Percentiles rank a stretch among this genome's conserved stretches.
Evolutionary conservation across 2,888 invertebrate genomes (phyloP).

Genomic region (Parasteatoda lunata): DNA sequence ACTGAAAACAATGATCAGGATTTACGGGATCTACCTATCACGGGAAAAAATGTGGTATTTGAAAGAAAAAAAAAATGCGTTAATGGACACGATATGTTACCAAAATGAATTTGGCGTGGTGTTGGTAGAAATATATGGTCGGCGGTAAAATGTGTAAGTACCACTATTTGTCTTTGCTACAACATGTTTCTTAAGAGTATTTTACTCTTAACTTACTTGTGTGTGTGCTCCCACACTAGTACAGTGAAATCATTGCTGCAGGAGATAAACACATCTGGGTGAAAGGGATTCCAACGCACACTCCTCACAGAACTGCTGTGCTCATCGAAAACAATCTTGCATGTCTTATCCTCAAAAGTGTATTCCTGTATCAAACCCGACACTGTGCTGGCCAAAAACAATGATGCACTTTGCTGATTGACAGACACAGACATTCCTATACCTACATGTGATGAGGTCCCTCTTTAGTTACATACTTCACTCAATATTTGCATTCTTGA

Average conservation of each 20-base stretch:
- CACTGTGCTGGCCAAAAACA: constrained; percentile 93
- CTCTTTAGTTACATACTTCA: no score
- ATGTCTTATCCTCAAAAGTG: constrained; percentile 78
- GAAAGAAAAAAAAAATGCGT: no score
- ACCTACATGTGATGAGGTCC: not conserved
- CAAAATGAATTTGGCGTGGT: no score
- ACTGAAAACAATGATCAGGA: no score
- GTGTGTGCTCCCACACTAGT: constrained; percentile 93
- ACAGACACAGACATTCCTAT: constrained; percentile 91
- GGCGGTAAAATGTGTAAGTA: no score
- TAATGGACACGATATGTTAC: no score
- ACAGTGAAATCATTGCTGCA: constrained; percentile 96
- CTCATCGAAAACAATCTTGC: constrained; percentile 79
- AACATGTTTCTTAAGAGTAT: no score
- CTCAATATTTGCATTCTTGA: no score
- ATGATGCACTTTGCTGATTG: constrained; percentile 85
- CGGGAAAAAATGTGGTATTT: no score
- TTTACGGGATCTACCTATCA: no score
- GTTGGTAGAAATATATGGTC: no score
- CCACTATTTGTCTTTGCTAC: no score
- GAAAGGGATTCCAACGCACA: constrained; percentile 90
- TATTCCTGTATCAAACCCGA: constrained; percentile 94
- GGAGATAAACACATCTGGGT: constrained; percentile 89
- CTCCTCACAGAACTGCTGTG: constrained; percentile 93
- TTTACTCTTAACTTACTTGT: constrained; percentile 67